phyloP scores from a whole-genome alignment of 64 coral and sea anemone genomes.

The Orbicella faveolata region DNA sequence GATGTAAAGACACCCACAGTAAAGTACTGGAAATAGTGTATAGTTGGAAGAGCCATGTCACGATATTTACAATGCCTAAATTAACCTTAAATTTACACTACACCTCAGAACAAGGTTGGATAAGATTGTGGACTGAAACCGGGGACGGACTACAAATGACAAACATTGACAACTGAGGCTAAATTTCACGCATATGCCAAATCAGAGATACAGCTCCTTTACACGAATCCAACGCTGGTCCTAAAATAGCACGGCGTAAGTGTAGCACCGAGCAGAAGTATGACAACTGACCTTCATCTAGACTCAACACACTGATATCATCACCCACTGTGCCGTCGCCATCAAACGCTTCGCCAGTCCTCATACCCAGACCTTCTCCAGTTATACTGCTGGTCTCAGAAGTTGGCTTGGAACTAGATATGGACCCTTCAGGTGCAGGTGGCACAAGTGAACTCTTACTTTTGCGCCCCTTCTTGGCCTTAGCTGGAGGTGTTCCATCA shows the following conservation, averaged over 20 bases:
- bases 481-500: constrained; percentile 41
- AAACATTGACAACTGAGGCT: too few relatives aligned
- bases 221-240: background rate
- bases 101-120: too few relatives aligned
- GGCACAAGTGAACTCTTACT: constrained; percentile 86
- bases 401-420: constrained; percentile 54
- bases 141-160: too few relatives aligned
- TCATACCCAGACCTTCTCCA: constrained; percentile 63
- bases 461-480: constrained; percentile 90
- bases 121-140: too few relatives aligned
- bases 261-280: background rate
- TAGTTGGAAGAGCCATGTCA: too few relatives aligned
- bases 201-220: background rate
- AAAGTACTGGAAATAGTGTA: too few relatives aligned
- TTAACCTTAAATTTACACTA: too few relatives aligned
- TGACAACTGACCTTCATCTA: constrained; percentile 83
- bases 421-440: constrained; percentile 74
- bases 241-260: background rate
- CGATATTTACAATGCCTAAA: too few relatives aligned
- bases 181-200: background rate
- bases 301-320: constrained; percentile 94
- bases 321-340: constrained; percentile 77
- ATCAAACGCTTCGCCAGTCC: constrained; percentile 61
- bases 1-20: too few relatives aligned
- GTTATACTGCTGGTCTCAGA: constrained; percentile 91